These are phyloP conservation scores for Catharus fuscescens DNA, from an alignment of 2,113 vertebrate species.

Conservation along the genomic window DNA sequence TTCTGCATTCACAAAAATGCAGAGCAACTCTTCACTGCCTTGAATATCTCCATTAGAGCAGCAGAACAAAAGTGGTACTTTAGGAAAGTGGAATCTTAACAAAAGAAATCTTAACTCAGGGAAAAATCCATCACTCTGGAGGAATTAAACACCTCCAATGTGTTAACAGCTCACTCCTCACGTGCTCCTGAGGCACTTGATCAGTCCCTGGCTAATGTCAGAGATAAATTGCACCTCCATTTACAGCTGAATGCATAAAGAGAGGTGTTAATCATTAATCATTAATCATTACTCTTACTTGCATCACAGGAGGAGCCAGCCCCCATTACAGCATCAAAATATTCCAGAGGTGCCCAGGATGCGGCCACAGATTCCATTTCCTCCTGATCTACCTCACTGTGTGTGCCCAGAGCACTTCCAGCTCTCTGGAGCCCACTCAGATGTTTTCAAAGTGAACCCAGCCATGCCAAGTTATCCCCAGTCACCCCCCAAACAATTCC, in stretches of 20 bases:
- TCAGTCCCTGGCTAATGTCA: background rate
- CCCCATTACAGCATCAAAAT: background rate
- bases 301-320: background rate
- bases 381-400: rapidly evolving
- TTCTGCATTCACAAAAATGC: background rate
- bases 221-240: background rate
- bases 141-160: background rate
- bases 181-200: background rate
- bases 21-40: background rate
- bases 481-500: background rate
- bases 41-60: background rate
- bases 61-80: background rate
- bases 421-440: background rate
- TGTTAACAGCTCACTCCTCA: background rate
- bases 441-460: background rate
- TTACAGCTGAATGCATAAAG: background rate
- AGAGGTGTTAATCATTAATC: background rate
- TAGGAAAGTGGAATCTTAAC: background rate
- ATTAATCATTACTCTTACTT: background rate
- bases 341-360: background rate
- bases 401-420: background rate
- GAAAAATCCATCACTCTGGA: background rate
- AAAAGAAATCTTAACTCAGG: background rate
- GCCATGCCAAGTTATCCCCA: background rate
- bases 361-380: background rate